These are phyloP conservation scores for Hydraecia micacea DNA, from an alignment of 2,888 invertebrate genomes.

Conservation along the genomic window DNA sequence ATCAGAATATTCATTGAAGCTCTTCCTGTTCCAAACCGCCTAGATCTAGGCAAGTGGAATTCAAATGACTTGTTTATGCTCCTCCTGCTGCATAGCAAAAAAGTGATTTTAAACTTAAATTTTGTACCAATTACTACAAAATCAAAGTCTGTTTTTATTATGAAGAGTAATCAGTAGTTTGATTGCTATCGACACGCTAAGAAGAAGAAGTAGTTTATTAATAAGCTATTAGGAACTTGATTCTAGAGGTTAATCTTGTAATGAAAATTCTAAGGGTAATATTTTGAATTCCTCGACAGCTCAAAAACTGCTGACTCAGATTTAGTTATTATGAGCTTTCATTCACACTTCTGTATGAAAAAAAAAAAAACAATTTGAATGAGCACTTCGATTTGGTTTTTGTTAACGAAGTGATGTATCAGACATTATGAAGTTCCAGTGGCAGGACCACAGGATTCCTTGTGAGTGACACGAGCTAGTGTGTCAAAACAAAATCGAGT, in stretches of 20 bases:
- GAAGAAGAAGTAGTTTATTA: slow-evolving; percentile 3
- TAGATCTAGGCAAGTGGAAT: slow-evolving; percentile 12
- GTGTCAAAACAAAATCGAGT: slow-evolving; percentile 90
- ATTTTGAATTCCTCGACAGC: slow-evolving; percentile 57
- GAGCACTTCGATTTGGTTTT: slow-evolving; percentile 76
- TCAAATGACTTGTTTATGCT: neutral
- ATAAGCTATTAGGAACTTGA: slow-evolving; percentile 10
- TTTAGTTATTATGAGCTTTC: slow-evolving; percentile 77
- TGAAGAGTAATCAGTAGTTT: slow-evolving; percentile 13
- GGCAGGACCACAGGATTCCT: slow-evolving; percentile 67
- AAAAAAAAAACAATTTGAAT: slow-evolving; percentile 78
- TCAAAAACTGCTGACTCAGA: slow-evolving; percentile 77
- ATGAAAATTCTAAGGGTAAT: slow-evolving; percentile 57
- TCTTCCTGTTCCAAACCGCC: slow-evolving; percentile 15
- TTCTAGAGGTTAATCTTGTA: slow-evolving; percentile 13
- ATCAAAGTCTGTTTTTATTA: neutral
- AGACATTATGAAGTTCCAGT: slow-evolving; percentile 70
- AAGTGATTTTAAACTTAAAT: neutral
- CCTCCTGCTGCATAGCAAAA: neutral
- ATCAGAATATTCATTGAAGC: neutral
- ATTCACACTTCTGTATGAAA: slow-evolving; percentile 75
- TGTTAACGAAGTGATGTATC: slow-evolving; percentile 70
- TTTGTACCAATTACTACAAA: slow-evolving; percentile 7
- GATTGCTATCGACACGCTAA: no score
- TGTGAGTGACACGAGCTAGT: slow-evolving; percentile 81